phyloP scores from a whole-genome alignment of 2,888 invertebrate genomes.

The Phengaris alcon region DNA sequence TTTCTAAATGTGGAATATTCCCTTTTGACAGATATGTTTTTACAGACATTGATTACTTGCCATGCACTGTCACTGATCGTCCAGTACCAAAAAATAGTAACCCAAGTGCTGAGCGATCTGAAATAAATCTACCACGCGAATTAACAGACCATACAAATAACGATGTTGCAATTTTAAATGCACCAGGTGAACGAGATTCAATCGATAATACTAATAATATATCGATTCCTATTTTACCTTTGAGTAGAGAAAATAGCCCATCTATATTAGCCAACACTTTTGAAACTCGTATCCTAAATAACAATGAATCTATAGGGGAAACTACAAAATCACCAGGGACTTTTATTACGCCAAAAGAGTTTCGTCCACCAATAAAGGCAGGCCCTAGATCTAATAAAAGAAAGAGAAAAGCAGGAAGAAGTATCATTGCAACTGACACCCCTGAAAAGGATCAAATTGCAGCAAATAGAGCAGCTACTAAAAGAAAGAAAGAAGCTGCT shows the following conservation, averaged over 20 bases:
- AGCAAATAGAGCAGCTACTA: slow-evolving; percentile 10
- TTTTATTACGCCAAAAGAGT: slow-evolving; percentile 25
- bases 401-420: slow-evolving; percentile 19
- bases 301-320: slow-evolving; percentile 7
- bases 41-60: slow-evolving; percentile 39
- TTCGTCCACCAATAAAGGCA: slow-evolving; percentile 25
- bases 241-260: slow-evolving; percentile 21
- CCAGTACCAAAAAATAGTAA: slow-evolving; percentile 8
- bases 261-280: slow-evolving; percentile 17
- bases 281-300: not conserved
- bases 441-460: slow-evolving; percentile 22
- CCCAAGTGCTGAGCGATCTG: not conserved
- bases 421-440: slow-evolving; percentile 23
- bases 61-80: slow-evolving; percentile 35
- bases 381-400: slow-evolving; percentile 25
- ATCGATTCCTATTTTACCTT: slow-evolving; percentile 13
- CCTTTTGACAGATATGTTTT: slow-evolving; percentile 40
- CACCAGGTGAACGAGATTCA: not conserved
- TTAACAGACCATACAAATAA: not conserved
- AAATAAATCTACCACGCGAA: slow-evolving; percentile 1
- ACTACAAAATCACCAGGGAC: slow-evolving; percentile 1
- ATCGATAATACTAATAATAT: slow-evolving; percentile 18
- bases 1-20: slow-evolving; percentile 40
- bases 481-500: slow-evolving; percentile 17
- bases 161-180: slow-evolving; percentile 5